A percentile compares a stretch with the other conserved stretches of the same genome.
Evolutionary conservation across 2,113 vertebrate species (phyloP).

Genomic region (Dicrurus megarhynchus): DNA sequence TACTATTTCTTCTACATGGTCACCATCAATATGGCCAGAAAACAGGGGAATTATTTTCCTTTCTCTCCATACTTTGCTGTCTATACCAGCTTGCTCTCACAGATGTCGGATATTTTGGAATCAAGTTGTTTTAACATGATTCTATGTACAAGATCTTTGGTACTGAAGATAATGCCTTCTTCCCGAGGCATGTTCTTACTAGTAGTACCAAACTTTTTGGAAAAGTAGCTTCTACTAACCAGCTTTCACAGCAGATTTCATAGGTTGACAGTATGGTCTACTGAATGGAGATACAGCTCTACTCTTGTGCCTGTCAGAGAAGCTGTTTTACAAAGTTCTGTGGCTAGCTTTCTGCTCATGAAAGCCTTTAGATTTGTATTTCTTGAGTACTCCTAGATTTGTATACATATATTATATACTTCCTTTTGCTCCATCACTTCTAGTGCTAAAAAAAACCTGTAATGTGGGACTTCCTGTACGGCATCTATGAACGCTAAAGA

Average conservation of each 20-base stretch:
- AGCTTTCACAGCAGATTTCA: neutral
- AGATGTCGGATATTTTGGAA: neutral
- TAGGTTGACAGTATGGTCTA: neutral
- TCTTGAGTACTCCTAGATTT: neutral
- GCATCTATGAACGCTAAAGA: neutral
- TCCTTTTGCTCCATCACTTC: neutral
- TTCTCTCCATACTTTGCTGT: neutral
- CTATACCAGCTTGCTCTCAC: neutral
- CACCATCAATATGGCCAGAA: neutral
- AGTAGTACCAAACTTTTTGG: neutral
- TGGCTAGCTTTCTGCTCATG: neutral
- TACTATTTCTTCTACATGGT: neutral
- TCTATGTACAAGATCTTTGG: neutral
- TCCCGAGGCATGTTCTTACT: neutral
- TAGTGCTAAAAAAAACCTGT: neutral
- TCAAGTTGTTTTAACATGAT: neutral
- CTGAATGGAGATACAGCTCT: neutral
- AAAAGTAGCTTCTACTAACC: neutral
- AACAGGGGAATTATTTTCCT: neutral
- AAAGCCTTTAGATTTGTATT: neutral
- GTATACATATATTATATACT: neutral
- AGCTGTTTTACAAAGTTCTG: neutral
- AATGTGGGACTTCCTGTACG: rapidly evolving
- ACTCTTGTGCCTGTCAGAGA: neutral
- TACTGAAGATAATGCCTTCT: neutral